Percentiles rank a stretch among this genome's conserved stretches.
phyloP scores from a whole-genome alignment of 2,113 vertebrate species.

The human region GRCh38 chr13:30445501-30446000 shows the following conservation, averaged over 20 bases:
- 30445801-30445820: background rate
- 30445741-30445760: background rate
- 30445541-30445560: rapidly evolving
- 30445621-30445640: background rate
- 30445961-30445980: background rate
- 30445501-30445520: background rate
- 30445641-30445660: background rate
- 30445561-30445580: background rate
- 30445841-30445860: conserved; percentile 50
- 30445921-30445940: background rate
- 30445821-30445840: conserved; percentile 54
- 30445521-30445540: rapidly evolving
- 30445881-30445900: conserved; percentile 66
- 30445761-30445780: background rate
- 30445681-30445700: background rate
- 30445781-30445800: background rate
- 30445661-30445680: background rate
- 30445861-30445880: conserved; percentile 55
- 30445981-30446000: background rate
- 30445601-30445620: rapidly evolving
- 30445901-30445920: background rate
- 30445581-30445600: background rate
- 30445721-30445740: background rate
- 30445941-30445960: background rate
- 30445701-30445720: background rate